Evolutionary conservation across 2,113 vertebrate species (phyloP).

Genomic region (Phyllopteryx taeniolatus): DNA sequence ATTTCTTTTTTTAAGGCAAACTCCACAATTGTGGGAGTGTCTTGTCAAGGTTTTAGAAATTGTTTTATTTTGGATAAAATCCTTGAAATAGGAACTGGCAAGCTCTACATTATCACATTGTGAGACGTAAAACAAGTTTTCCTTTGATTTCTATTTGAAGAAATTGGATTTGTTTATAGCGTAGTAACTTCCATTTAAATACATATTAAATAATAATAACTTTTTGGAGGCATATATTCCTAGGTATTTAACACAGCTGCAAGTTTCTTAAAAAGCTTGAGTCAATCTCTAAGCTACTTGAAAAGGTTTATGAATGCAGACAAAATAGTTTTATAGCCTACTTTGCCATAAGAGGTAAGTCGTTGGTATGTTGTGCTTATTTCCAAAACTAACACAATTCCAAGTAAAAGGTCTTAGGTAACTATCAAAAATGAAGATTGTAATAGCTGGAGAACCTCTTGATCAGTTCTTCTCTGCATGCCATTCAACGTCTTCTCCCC

Average conservation of each 20-base stretch:
- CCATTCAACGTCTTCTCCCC: constrained; percentile 58
- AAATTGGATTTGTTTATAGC: not conserved
- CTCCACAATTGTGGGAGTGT: not conserved
- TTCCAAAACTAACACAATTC: not conserved
- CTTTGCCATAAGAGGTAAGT: not conserved
- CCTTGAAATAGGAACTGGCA: not conserved
- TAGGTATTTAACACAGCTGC: not conserved
- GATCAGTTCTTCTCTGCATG: constrained; percentile 63
- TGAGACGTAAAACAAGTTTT: not conserved
- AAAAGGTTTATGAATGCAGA: not conserved
- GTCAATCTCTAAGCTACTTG: not conserved
- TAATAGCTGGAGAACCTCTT: constrained; percentile 30
- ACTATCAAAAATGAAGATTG: not conserved
- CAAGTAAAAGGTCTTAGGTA: not conserved
- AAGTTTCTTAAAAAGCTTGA: not conserved
- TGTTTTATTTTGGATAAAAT: not conserved
- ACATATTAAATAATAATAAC: not conserved
- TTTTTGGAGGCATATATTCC: not conserved
- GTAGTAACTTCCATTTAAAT: not conserved
- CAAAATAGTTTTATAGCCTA: not conserved
- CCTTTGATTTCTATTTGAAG: not conserved
- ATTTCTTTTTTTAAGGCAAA: not conserved
- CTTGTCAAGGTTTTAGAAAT: not conserved
- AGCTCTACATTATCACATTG: not conserved
- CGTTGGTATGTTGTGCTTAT: not conserved